Percentiles rank a stretch among this genome's conserved stretches.
These are phyloP conservation scores for Epicauta chinensis DNA, from an alignment of 1,140 invertebrate species.

Conservation along the genomic window DNA sequence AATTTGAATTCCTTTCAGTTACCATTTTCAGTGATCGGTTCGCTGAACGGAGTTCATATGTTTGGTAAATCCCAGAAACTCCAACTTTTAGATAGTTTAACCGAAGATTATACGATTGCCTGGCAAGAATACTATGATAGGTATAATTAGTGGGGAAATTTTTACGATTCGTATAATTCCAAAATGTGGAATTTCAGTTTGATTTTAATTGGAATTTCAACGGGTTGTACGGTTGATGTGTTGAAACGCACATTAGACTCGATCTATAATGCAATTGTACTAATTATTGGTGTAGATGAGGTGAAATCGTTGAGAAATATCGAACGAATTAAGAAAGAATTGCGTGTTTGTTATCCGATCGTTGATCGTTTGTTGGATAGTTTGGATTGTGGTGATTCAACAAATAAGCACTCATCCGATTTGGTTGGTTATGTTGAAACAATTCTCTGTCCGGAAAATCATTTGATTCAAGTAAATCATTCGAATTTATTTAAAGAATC, in stretches of 20 bases:
- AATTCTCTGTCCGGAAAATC: constrained; percentile 62
- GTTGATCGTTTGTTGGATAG: constrained; percentile 69
- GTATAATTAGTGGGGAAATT: constrained; percentile 17
- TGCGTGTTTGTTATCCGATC: constrained; percentile 63
- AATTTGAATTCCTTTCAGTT: constrained; percentile 49
- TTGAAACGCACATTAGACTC: constrained; percentile 59
- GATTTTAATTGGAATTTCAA: constrained; percentile 59
- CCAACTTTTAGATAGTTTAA: constrained; percentile 56
- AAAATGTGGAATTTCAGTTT: constrained; percentile 44
- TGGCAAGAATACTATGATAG: constrained; percentile 64
- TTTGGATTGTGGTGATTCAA: constrained; percentile 56
- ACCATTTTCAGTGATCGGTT: constrained; percentile 72
- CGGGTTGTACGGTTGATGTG: constrained; percentile 55
- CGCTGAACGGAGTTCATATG: constrained; percentile 78
- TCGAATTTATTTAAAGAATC: constrained; percentile 6
- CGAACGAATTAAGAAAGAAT: constrained; percentile 71
- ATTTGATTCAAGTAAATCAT: constrained; percentile 58
- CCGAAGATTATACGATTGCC: constrained; percentile 61
- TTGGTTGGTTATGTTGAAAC: constrained; percentile 57
- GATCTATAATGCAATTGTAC: constrained; percentile 67
- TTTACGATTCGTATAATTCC: not conserved
- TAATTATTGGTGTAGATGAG: constrained; percentile 71
- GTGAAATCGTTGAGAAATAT: constrained; percentile 66
- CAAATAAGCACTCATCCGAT: constrained; percentile 50
- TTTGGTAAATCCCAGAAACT: constrained; percentile 68